Conservation (phyloP, 2,113 vertebrate species). For the Ophthalmolycus amberensis region DNA sequence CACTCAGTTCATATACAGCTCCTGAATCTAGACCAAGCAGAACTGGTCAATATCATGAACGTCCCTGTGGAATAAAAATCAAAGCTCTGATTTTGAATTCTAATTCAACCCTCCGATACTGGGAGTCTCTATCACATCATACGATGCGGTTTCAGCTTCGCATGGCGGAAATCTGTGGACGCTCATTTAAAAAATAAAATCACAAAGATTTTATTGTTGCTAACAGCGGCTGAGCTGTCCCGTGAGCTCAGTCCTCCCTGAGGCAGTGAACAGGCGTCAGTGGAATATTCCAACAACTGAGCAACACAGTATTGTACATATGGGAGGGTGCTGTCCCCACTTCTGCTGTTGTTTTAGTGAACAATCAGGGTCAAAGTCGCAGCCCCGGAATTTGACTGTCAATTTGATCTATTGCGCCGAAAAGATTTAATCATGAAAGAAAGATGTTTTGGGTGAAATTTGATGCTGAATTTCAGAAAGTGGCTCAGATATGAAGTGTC, state of each 20-base stretch:
- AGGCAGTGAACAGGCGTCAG: constrained; percentile 54
- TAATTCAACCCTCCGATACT: background rate
- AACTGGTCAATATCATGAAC: constrained; percentile 49
- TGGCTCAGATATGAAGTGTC: constrained; percentile 51
- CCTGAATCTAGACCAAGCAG: constrained; percentile 36
- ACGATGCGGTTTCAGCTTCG: background rate
- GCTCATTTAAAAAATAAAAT: constrained; percentile 47
- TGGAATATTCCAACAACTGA: constrained; percentile 49
- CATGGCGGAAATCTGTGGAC: constrained; percentile 7
- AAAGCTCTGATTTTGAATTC: background rate
- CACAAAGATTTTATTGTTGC: constrained; percentile 43
- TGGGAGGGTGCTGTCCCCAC: constrained; percentile 19
- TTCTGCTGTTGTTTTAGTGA: constrained; percentile 40
- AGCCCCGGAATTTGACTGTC: constrained; percentile 2
- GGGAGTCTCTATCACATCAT: background rate
- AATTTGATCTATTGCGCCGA: background rate
- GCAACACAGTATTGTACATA: constrained; percentile 35
- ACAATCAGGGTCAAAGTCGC: constrained; percentile 52
- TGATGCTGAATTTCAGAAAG: constrained; percentile 43
- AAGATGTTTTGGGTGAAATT: constrained; percentile 17
- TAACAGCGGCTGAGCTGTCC: constrained; percentile 33
- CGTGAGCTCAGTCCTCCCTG: constrained; percentile 31
- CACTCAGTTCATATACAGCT: constrained; percentile 28
- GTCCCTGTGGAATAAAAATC: constrained; percentile 34
- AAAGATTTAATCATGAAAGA: constrained; percentile 22